Percentiles rank a stretch among this genome's conserved stretches.
phyloP scores from a whole-genome alignment of 2,113 vertebrate species.

The Pungitius pungitius region DNA sequence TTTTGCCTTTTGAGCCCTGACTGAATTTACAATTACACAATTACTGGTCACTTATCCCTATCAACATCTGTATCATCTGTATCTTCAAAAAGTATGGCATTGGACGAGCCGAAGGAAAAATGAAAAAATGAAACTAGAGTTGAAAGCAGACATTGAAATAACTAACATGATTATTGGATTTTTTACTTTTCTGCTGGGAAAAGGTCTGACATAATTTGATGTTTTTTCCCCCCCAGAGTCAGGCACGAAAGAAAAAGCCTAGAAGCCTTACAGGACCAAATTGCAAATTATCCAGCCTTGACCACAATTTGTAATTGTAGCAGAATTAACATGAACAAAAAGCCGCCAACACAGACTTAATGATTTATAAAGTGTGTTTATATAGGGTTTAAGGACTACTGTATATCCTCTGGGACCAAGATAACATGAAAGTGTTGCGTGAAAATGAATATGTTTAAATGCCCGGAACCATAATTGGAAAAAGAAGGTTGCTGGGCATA shows the following conservation, averaged over 20 bases:
- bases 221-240: not conserved
- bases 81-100: too few relatives aligned
- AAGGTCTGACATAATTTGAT: not conserved
- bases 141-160: not conserved
- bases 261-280: not conserved
- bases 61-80: too few relatives aligned
- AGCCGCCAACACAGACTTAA: not conserved
- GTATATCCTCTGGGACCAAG: constrained; percentile 14
- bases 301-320: not conserved
- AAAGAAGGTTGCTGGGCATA: constrained; percentile 26
- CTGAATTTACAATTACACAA: too few relatives aligned
- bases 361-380: not conserved
- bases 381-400: not conserved
- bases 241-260: not conserved
- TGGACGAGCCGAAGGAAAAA: not conserved
- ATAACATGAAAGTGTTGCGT: constrained; percentile 11
- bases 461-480: constrained; percentile 18
- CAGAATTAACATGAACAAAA: constrained; percentile 2
- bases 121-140: too few relatives aligned
- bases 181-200: too few relatives aligned
- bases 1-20: too few relatives aligned
- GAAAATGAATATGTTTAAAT: constrained; percentile 15
- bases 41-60: too few relatives aligned
- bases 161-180: too few relatives aligned
- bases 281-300: not conserved